Evolutionary conservation across 2,113 vertebrate genomes (phyloP).

Genomic region (Ageneiosus marmoratus): DNA sequence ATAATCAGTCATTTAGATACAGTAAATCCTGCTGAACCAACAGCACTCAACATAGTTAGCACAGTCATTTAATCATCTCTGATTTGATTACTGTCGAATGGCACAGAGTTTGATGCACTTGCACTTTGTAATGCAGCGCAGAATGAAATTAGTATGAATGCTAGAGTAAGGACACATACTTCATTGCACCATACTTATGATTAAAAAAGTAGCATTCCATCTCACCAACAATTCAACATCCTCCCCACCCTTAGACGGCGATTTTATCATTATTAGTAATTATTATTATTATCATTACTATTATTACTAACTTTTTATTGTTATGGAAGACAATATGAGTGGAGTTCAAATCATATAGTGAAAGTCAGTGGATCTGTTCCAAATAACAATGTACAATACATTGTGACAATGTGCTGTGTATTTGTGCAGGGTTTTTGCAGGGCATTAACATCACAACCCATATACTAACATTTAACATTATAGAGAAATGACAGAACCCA

Average conservation of each 20-base stretch:
- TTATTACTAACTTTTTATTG: not conserved
- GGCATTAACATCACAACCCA: not conserved
- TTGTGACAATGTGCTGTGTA: not conserved
- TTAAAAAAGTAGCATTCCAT: not conserved
- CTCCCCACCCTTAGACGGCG: not conserved
- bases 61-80: conserved; percentile 13
- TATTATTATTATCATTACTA: too few relatives aligned
- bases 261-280: too few relatives aligned
- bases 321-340: not conserved
- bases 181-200: not conserved
- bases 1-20: conserved; percentile 39
- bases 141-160: not conserved
- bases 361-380: not conserved
- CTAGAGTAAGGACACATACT: not conserved
- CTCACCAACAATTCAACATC: not conserved
- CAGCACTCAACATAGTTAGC: not conserved
- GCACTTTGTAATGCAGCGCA: conserved; percentile 3
- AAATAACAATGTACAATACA: not conserved
- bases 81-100: not conserved
- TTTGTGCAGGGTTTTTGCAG: not conserved
- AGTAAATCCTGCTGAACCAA: conserved; percentile 15
- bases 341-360: not conserved
- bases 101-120: not conserved
- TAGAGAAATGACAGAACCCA: not conserved
- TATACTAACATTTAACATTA: not conserved